Evolutionary conservation across 1,140 invertebrate species (phyloP), one percentile per base, ranked within the genome.

Genomic region (Plutomurus gul): DNA sequence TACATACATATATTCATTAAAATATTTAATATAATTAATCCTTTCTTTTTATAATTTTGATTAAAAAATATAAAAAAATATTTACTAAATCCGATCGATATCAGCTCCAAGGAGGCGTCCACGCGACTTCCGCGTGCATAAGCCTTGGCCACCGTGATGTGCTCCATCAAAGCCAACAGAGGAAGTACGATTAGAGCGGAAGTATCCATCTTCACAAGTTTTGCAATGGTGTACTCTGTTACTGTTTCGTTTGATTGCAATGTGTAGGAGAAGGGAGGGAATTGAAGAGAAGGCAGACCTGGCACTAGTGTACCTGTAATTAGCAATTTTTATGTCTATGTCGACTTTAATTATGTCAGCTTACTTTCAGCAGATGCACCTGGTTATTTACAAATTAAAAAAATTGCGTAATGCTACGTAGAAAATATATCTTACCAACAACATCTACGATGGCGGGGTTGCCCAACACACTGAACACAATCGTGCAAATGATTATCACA

Each of bases 51-150:
- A n/a, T n/a, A n/a, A n/a, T n/a, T n/a, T n/a, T n/a, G n/a, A n/a
- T n/a, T n/a, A n/a, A n/a, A n/a, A n/a, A n/a, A n/a, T n/a, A n/a
- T n/a, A n/a, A n/a, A n/a, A n/a, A n/a, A n/a, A n/a, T n/a, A n/a
- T n/a, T n/a, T n/a, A n/a, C n/a, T n/a, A n/a, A 95, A 85, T 0
- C 94, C 95, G 4, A 96, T 87, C 0, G 93, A 94, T n/a, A 95
- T 37, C 1, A 96, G 87, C 86, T 96, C 95, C 87, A 96, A 94
- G 81, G 91, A 93, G 1, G 93, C 92, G 85, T 96, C 93, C 40
- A 96, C 85, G 25, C 82, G 81, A 18, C 76, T 75, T 4, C 81
- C 82, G 3, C 83, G 79, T 1, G 85, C 85, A 80, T 79, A 80
- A 37, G 93, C 93, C 89, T 95, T 94, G 8, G 92, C 93, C 30